A percentile compares a stretch with the other conserved stretches of the same genome.
phyloP scores from a whole-genome alignment of 2,113 vertebrate species.

The Bungarus multicinctus region DNA sequence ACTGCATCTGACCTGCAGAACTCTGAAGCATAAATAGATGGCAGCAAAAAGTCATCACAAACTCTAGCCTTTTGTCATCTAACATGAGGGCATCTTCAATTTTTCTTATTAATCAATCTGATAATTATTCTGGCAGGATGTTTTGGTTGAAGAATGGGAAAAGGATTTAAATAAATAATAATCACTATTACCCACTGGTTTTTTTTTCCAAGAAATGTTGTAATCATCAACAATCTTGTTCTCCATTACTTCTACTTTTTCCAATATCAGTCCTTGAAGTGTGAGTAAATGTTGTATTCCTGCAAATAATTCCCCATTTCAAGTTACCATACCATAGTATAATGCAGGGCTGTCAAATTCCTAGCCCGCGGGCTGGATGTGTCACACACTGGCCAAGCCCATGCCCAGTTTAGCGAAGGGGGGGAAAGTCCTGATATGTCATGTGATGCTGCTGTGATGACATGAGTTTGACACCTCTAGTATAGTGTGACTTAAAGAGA shows the following conservation, averaged over 20 bases:
- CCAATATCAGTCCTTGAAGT: neutral
- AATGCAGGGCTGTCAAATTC: too few species aligned
- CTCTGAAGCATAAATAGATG: neutral
- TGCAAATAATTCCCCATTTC: neutral
- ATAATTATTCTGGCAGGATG: neutral
- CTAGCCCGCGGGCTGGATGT: too few species aligned
- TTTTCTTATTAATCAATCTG: neutral
- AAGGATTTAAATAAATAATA: neutral
- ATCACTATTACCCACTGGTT: neutral
- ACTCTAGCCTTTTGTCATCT: neutral
- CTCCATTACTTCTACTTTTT: neutral
- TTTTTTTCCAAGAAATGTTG: neutral
- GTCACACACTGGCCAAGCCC: too few species aligned
- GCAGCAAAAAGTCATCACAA: neutral
- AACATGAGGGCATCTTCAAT: neutral
- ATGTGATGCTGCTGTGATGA: too few species aligned
- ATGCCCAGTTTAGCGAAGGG: too few species aligned
- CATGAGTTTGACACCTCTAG: too few species aligned
- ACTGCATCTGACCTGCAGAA: neutral
- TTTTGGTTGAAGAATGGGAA: neutral
- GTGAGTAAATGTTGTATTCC: neutral
- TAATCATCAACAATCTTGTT: neutral
- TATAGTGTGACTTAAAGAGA: neutral
- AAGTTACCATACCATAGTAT: neutral
- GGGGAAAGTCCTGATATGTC: too few species aligned